These are phyloP conservation scores for Theonella swinhoei DNA, from an alignment of 37 sponge, comb jelly and placozoan species.

Conservation along the genomic window DNA sequence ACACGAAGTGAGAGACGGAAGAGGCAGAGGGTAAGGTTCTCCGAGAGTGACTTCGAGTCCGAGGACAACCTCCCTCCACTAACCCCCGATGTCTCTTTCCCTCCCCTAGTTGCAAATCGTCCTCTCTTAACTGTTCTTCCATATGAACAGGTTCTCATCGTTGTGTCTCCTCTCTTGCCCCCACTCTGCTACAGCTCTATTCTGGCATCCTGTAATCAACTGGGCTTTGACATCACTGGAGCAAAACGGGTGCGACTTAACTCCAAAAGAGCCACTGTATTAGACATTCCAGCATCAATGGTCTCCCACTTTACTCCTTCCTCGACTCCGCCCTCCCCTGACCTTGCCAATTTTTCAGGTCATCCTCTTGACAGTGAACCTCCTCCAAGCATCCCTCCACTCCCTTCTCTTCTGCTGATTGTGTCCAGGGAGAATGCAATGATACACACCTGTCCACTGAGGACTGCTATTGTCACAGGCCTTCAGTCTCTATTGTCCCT, in stretches of 20 bases:
- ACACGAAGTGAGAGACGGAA: constrained; percentile 67
- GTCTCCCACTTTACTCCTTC: constrained; percentile 64
- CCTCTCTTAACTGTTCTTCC: constrained; percentile 26
- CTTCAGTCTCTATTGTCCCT: not conserved
- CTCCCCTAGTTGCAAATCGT: constrained; percentile 57
- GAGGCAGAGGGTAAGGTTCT: constrained; percentile 75
- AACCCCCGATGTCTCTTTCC: constrained; percentile 23
- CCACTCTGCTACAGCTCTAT: constrained; percentile 46
- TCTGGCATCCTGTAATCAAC: constrained; percentile 27
- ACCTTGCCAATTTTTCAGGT: not conserved
- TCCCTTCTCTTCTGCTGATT: constrained; percentile 56
- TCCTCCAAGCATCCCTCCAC: constrained; percentile 30
- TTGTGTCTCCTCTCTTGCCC: constrained; percentile 52
- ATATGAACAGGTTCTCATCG: constrained; percentile 42
- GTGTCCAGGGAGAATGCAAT: constrained; percentile 55
- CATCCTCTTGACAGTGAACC: not conserved
- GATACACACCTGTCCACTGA: constrained; percentile 25
- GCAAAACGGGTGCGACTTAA: constrained; percentile 65
- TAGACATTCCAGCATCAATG: constrained; percentile 24
- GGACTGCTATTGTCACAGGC: not conserved
- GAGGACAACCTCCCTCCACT: constrained; percentile 48
- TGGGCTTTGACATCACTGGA: constrained; percentile 62
- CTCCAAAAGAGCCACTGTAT: constrained; percentile 48
- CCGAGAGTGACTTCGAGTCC: constrained; percentile 49
- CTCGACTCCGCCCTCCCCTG: constrained; percentile 49